These are phyloP conservation scores for Cygnus olor DNA, from an alignment of 2,797 vertebrate species.

Conservation along the genomic window DNA sequence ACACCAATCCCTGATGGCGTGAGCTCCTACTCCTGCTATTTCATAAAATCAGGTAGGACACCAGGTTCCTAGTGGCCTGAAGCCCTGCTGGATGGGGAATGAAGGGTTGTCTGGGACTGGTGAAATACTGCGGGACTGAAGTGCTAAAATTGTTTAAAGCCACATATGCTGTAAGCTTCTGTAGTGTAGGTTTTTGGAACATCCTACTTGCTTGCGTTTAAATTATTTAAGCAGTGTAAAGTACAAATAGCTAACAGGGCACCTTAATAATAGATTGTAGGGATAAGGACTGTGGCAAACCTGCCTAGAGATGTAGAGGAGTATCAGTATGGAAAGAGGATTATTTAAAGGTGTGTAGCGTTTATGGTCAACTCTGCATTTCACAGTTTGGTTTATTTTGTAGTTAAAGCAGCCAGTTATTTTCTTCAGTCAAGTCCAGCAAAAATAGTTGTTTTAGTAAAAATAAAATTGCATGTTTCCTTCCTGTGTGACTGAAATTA, in stretches of 20 bases:
- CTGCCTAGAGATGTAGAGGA: neutral
- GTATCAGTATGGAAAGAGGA: neutral
- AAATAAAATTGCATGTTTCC: neutral
- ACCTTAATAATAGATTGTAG: neutral
- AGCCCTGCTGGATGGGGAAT: neutral
- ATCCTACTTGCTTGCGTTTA: neutral
- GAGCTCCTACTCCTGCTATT: neutral
- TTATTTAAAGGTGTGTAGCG: neutral
- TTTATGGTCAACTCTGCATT: neutral
- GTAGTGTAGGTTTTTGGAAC: neutral
- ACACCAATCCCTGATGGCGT: neutral
- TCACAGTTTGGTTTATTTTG: neutral
- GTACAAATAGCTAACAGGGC: neutral
- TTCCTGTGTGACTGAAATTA: neutral
- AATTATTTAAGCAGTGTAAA: conserved; percentile 36
- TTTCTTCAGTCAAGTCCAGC: neutral
- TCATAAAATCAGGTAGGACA: neutral
- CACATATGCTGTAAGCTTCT: neutral
- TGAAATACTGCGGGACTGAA: neutral
- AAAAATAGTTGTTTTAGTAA: neutral
- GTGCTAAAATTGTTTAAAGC: neutral
- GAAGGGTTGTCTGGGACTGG: neutral
- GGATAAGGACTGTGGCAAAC: neutral
- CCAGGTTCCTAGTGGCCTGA: neutral
- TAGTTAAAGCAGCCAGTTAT: neutral